Percentiles rank a stretch among this genome's conserved stretches.
Conservation (phyloP, 2,797 vertebrate species). For the Gambelia wislizenii region DNA sequence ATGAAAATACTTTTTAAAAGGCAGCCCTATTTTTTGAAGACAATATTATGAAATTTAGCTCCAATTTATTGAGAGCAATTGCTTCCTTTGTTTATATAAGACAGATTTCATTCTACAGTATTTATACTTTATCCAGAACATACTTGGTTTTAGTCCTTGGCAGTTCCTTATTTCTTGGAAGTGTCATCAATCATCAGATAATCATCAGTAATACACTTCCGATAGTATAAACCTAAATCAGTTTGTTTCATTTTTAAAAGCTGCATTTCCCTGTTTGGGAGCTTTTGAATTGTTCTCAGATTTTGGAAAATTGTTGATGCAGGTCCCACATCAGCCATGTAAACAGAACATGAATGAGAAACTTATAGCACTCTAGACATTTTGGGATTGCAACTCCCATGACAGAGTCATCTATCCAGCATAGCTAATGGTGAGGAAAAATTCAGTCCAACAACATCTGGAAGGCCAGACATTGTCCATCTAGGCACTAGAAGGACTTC, state of each 20-base stretch:
- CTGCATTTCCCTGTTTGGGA: not conserved
- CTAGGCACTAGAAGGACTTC: not conserved
- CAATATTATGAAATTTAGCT: not conserved
- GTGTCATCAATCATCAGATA: not conserved
- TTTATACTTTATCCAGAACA: conserved; percentile 1
- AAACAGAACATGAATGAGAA: too few species aligned
- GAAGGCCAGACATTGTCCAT: not conserved
- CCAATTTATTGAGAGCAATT: not conserved
- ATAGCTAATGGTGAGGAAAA: too few species aligned
- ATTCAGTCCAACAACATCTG: not conserved
- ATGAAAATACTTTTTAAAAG: conserved; percentile 3
- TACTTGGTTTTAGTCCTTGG: not conserved
- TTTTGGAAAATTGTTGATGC: not conserved
- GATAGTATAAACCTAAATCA: not conserved
- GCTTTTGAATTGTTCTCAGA: not conserved
- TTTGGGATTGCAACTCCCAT: too few species aligned
- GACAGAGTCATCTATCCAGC: too few species aligned
- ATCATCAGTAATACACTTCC: not conserved
- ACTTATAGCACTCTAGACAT: too few species aligned
- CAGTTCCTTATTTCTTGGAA: not conserved
- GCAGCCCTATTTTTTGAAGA: not conserved
- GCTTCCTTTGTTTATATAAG: not conserved
- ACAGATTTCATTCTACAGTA: not conserved
- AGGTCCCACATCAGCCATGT: too few species aligned
- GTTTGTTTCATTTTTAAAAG: not conserved